Base-by-base conservation (phyloP, 2,797 vertebrate species). In the Takifugu rubripes region DNA sequence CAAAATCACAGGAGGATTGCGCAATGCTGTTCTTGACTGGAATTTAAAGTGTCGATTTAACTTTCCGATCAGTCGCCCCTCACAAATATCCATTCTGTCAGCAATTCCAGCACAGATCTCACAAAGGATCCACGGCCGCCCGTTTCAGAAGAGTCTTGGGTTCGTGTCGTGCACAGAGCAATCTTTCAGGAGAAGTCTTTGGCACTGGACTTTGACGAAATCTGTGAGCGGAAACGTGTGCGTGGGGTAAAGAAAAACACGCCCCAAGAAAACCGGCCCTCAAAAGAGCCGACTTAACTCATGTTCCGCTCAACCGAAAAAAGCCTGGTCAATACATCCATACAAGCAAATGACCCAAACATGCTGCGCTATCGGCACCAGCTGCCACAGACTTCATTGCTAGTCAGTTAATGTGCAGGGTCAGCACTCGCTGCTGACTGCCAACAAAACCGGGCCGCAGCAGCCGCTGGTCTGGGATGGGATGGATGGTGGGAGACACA, bases 401-500 rank as follows among this genome's bases (percentile, higher is more conserved):
- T 58, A 54, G 68, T 61, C 31, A 51, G 36, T 59, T 65, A 85
- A 85, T 83, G 78, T 87, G 88, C 85, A 78, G 79, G 86, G 84
- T 88, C 88, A 89, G 88, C 81, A 54, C 72, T 72, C 66, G 52
- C 69, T 75, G 70, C 74, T 63, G 64, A 66, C 70, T 72, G 75
- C 70, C 76, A 79, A 68, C 80, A 81, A 75, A 7, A 81, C n/a
- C 86, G 81, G 74, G 76, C 79, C 76, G 82, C 76, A 82, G 77
- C 73, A 80, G 79, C 64, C 55, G 63, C 81, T 80, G 53, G 53
- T 72, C 63, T 25, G 47, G 14, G 25, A 70, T 64, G 71, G 55
- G 29, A 57, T 48, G 55, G 47, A 63, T 53, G 68, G 48, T 31
- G 11, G 27, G 61, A 71, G 57, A 64, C 9, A 5, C 15, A 47